Percentiles rank a stretch among this genome's conserved stretches.
phyloP scores from a whole-genome alignment of 2,113 vertebrate species.

The Lophura nycthemera region DNA sequence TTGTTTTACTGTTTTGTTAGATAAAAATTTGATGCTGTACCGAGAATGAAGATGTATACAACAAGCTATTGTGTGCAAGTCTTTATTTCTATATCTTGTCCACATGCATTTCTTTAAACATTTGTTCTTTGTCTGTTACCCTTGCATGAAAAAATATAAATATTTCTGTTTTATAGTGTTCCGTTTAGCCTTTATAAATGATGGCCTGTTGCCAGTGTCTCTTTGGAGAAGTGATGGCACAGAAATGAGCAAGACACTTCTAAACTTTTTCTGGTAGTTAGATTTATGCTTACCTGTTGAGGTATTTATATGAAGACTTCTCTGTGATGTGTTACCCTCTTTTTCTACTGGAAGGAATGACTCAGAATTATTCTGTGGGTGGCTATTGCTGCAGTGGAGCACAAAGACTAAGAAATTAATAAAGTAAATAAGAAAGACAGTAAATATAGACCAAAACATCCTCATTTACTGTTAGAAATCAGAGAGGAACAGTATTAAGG shows the following conservation, averaged over 20 bases:
- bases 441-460: slow-evolving; percentile 80
- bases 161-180: not conserved
- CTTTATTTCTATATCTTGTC: not conserved
- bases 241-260: not conserved
- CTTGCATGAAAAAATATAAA: not conserved
- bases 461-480: slow-evolving; percentile 79
- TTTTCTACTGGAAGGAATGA: slow-evolving; percentile 10
- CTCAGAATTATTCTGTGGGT: slow-evolving; percentile 25
- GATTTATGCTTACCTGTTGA: not conserved
- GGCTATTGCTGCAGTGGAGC: slow-evolving; percentile 14
- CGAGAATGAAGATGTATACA: not conserved
- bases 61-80: not conserved
- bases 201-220: not conserved
- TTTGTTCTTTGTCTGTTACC: not conserved
- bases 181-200: not conserved
- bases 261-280: not conserved
- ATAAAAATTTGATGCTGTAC: not conserved
- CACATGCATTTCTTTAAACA: not conserved
- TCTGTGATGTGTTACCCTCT: not conserved
- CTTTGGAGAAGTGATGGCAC: not conserved
- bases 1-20: not conserved
- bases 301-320: not conserved
- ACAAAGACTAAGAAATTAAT: slow-evolving; percentile 63
- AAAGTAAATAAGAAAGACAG: slow-evolving; percentile 69
- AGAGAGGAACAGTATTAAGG: slow-evolving; percentile 76